Conservation (phyloP, 2,888 invertebrate genomes). For the Lycaena phlaeas region DNA sequence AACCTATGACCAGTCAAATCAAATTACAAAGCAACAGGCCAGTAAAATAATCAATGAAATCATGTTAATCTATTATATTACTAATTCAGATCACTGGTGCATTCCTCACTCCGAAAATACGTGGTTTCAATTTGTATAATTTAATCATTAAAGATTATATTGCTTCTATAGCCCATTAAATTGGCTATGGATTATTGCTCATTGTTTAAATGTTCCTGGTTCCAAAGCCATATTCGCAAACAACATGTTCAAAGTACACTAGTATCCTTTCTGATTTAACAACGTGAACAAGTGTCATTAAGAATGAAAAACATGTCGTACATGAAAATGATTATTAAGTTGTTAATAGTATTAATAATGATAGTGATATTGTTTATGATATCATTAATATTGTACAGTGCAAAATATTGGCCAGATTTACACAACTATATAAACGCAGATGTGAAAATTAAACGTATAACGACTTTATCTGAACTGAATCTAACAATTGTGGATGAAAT, state of each 20-base stretch:
- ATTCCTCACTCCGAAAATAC: too few species aligned
- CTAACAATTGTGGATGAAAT: constrained; percentile 5
- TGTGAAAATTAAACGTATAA: constrained; percentile 55
- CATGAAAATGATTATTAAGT: constrained; percentile 38
- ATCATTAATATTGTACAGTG: constrained; percentile 44
- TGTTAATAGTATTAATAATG: constrained; percentile 42
- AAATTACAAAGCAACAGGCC: too few species aligned
- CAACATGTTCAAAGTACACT: constrained; percentile 14
- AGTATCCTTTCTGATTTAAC: neutral
- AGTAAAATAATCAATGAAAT: too few species aligned
- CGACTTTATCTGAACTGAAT: constrained; percentile 45
- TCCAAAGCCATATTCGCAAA: constrained; percentile 10
- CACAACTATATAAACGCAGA: constrained; percentile 54
- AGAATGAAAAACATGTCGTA: constrained; percentile 41
- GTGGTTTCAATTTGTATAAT: too few species aligned
- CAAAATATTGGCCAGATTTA: constrained; percentile 53
- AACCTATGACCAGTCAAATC: too few species aligned
- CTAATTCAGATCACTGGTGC: too few species aligned
- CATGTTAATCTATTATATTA: too few species aligned
- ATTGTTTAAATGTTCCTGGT: constrained; percentile 1
- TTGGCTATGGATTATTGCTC: neutral
- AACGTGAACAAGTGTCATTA: neutral
- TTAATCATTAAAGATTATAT: too few species aligned
- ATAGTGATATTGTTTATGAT: constrained; percentile 44
- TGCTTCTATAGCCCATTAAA: neutral